Base-by-base conservation (phyloP, 2,797 vertebrate species). In the Pristis pectinata region DNA sequence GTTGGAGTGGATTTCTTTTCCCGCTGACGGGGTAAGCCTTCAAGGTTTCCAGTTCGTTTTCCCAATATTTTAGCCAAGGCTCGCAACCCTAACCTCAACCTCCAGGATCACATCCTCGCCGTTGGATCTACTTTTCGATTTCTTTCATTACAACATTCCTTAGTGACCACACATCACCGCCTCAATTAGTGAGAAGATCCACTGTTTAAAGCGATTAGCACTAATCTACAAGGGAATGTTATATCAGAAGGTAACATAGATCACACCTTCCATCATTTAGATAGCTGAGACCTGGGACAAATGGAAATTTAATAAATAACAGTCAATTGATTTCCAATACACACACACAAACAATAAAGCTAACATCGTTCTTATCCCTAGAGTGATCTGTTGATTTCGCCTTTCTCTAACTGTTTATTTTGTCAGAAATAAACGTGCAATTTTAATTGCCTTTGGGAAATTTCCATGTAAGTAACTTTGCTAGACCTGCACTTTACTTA, bases 1-100 rank as follows among this genome's bases (percentile, higher is more conserved):
- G 95, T 97, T 99, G 97, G 99, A 99, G 97, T 99, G 99, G 99
- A 99, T 99, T 97, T 99, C 99, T 95, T 99, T 98, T 97, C 99
- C 99, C 97, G 98, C 99, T 96, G 99, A 98, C 96, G 99, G 99
- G 98, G 99, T 99, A 98, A 97, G 99, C 97, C 95, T 93, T 49
- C 13, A 72, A 10, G 3, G 67, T 34, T 1, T 53, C 30, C 72
- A 27, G 72, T 5, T 41, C 19, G 10, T 94, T 76, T 53, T 44
- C 64, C 72, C 41, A 70, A 67, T 4, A 30, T 11, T 49, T 93
- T 93, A 37, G 19, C 37, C 67, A 93, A 72, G 24, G n/a, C 41
- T 24, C 15, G 11, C 17, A 49, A 37, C 41, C 24, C 22, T 49
- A 44, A 74, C 41, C 67, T 15, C 27, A 49, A 49, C 27, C 8